A percentile compares a stretch with the other conserved stretches of the same genome.
Conservation (phyloP, 2,888 invertebrate species). For the Drosophila diplacantha region DNA sequence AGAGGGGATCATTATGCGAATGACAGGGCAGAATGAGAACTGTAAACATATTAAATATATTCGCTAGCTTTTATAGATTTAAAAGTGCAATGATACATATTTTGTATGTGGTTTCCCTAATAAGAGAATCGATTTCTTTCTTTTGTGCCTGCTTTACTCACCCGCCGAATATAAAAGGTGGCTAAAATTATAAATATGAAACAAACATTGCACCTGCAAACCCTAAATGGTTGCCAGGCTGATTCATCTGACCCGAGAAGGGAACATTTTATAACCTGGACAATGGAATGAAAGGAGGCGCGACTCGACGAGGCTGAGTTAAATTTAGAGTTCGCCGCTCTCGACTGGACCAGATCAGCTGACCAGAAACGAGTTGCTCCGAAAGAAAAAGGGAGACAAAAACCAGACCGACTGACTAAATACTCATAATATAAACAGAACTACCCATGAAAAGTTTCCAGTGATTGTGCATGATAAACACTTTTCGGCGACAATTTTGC, state of each 20-base stretch:
- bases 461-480: conserved; percentile 30
- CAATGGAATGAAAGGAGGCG: conserved; percentile 20
- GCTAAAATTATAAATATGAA: conserved; percentile 7
- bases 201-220: conserved; percentile 16
- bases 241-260: conserved; percentile 25
- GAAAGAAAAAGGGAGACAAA: background rate
- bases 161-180: conserved; percentile 4
- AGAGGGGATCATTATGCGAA: conserved; percentile 29
- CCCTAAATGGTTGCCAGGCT: conserved; percentile 8
- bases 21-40: conserved; percentile 22
- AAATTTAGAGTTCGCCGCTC: conserved; percentile 30
- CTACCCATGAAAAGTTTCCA: conserved; percentile 31
- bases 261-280: conserved; percentile 12
- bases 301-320: conserved; percentile 17
- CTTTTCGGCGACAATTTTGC: conserved; percentile 42
- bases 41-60: conserved; percentile 15
- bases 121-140: background rate
- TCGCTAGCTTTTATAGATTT: conserved; percentile 19
- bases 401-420: conserved; percentile 8
- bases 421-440: conserved; percentile 24
- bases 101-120: background rate
- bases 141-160: conserved; percentile 7
- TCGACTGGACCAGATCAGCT: conserved; percentile 6
- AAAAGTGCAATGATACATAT: conserved; percentile 23
- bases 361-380: conserved; percentile 14